These are phyloP conservation scores for Berghia stephanieae DNA, from an alignment of 1,140 invertebrate genomes.

Conservation along the genomic window DNA sequence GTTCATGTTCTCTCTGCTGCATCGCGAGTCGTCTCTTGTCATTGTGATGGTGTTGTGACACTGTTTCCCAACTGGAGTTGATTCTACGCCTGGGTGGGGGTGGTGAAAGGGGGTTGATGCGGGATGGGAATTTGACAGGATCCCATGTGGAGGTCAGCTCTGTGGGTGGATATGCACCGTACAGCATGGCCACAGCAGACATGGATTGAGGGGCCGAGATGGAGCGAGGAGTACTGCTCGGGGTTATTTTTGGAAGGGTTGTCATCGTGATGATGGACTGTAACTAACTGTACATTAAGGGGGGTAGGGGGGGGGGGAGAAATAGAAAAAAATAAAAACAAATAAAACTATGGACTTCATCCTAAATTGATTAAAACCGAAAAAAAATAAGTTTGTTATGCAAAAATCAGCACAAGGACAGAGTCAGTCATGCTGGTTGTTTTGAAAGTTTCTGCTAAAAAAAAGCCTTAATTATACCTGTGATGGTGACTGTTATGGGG, in stretches of 20 bases:
- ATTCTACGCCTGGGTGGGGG: slow-evolving; percentile 54
- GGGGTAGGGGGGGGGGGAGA: background rate
- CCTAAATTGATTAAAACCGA: background rate
- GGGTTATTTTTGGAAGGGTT: slow-evolving; percentile 44
- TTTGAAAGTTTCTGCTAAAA: background rate
- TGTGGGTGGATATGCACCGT: slow-evolving; percentile 56
- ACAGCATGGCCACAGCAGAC: slow-evolving; percentile 40
- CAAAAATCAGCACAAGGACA: background rate
- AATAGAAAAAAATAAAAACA: no score
- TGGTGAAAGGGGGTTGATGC: slow-evolving; percentile 58
- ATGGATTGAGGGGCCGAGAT: slow-evolving; percentile 36
- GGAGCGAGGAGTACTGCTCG: slow-evolving; percentile 47
- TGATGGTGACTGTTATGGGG: no score
- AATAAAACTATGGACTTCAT: no score
- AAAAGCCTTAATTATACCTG: no score
- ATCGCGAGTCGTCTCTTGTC: slow-evolving; percentile 57
- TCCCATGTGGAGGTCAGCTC: slow-evolving; percentile 54
- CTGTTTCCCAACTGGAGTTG: slow-evolving; percentile 60
- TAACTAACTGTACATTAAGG: background rate
- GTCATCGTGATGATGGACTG: slow-evolving; percentile 35
- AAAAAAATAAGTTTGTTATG: background rate
- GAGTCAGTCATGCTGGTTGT: background rate
- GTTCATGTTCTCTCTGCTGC: slow-evolving; percentile 59
- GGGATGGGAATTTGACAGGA: slow-evolving; percentile 49
- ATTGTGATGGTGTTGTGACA: slow-evolving; percentile 62